Base-by-base conservation (phyloP, 2,888 invertebrate genomes). In the Alloplasta piceator region DNA sequence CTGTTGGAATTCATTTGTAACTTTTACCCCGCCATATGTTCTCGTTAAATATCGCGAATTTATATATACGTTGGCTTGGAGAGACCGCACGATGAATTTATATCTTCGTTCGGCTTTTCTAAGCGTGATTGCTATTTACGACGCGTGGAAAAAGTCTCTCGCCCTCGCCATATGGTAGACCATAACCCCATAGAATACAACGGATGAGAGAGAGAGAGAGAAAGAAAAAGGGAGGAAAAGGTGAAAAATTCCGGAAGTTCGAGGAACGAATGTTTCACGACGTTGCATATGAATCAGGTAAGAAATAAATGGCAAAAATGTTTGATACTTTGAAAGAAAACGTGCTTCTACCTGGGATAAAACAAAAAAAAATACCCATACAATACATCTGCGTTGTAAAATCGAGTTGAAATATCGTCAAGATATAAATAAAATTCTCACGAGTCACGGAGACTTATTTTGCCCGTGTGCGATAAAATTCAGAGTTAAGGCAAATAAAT, bases 51-150 rank as follows among this genome's bases (percentile, higher is more conserved):
- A 26, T 56, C 74, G 48, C 16, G 66, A 71, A 55, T 80, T 73
- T 74, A 71, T 68, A 43, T 56, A 3, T 26, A 43, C 43, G 60
- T 61, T 55, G 61, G 1, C 26, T 26, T 26, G 26, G 26, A 26
- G 26, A 43, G 61, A 43, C 5, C 10, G 14, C 7, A 38, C 75
- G 61, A 68, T 68, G 75, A 75, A 75, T 75, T 75, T 75, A 75
- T 75, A 75, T 68, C 78, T 78, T 81, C 38, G 74, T 68, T 78
- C 64, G 10, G 60, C 70, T 74, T 78, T 78, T 68, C 70, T 58
- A 71, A 66, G 70, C 81, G 63, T 81, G 78, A 81, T 81, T 75
- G 71, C 71, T 81, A 81, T 81, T 81, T 81, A 81, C 74, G 81
- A 78, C 78, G 39, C 46, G 56, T 39, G 16, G 61, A 55, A 55